Conservation (phyloP, 30 jellyfish, hydroid and myxozoan genomes). For the Catostylus mosaicus region DNA sequence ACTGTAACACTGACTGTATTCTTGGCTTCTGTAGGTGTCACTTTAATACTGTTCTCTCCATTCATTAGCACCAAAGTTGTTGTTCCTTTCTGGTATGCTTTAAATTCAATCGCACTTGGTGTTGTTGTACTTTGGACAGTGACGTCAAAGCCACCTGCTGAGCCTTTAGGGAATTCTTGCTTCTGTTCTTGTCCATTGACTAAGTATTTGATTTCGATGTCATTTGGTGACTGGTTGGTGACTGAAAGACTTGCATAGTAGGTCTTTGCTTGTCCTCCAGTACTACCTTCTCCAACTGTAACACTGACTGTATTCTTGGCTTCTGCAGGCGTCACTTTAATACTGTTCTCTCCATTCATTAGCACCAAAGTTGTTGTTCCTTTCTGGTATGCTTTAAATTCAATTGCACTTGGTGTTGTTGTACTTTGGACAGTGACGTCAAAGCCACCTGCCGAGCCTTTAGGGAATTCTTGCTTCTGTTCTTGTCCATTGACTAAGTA, state of each 20-base stretch:
- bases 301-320: constrained; percentile 55
- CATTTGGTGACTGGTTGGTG: constrained; percentile 34
- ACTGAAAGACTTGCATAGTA: constrained; percentile 38
- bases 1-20: constrained; percentile 11
- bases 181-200: constrained; percentile 31
- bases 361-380: constrained; percentile 53
- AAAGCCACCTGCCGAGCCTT: constrained; percentile 38
- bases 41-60: constrained; percentile 18
- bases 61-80: constrained; percentile 19
- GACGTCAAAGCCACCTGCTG: constrained; percentile 24
- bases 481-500: constrained; percentile 70
- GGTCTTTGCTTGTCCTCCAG: constrained; percentile 30
- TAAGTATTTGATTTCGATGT: constrained; percentile 18
- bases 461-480: constrained; percentile 63
- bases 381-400: constrained; percentile 71
- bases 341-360: constrained; percentile 69
- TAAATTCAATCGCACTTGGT: constrained; percentile 42
- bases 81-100: constrained; percentile 67
- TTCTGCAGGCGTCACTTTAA: constrained; percentile 67
- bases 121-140: background rate
- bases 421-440: constrained; percentile 58
- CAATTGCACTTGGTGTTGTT: constrained; percentile 61
- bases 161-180: constrained; percentile 52
- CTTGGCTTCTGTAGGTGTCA: constrained; percentile 40
- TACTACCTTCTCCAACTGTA: constrained; percentile 43